Conservation (phyloP, 1,140 invertebrate species). For the Heliconius hermathena region DNA sequence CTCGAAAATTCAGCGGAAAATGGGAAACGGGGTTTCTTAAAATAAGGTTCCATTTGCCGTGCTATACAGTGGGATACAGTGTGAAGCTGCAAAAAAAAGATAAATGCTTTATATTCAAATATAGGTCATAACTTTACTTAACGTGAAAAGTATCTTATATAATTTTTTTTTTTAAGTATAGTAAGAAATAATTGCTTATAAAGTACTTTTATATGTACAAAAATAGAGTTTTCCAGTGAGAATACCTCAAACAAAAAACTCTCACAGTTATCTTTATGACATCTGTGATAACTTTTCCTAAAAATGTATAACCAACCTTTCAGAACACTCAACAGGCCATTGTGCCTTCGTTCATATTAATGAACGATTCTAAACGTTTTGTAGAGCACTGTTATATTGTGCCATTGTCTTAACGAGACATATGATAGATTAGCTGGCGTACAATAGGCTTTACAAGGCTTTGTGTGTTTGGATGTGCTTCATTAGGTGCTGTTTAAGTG, state of each 20-base stretch:
- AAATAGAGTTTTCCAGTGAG: too few relatives aligned
- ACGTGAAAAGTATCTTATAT: too few relatives aligned
- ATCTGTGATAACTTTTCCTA: neutral
- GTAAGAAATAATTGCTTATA: too few relatives aligned
- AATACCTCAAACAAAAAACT: neutral
- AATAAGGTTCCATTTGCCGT: too few relatives aligned
- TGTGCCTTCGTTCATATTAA: slow-evolving; percentile 9
- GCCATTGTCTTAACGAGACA: slow-evolving; percentile 19
- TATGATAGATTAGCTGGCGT: slow-evolving; percentile 17
- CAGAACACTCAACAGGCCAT: neutral
- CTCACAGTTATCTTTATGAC: neutral
- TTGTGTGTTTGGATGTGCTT: slow-evolving; percentile 5
- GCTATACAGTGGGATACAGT: too few relatives aligned
- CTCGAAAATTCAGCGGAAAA: too few relatives aligned
- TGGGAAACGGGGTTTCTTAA: too few relatives aligned
- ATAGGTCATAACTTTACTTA: too few relatives aligned
- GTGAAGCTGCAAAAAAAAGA: too few relatives aligned
- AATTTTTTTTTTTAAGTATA: too few relatives aligned
- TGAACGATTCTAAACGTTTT: slow-evolving; percentile 7
- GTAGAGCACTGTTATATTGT: slow-evolving; percentile 21
- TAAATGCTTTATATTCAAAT: too few relatives aligned
- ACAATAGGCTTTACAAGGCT: slow-evolving; percentile 11
- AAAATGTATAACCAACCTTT: slow-evolving; percentile 16
- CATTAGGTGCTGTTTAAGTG: slow-evolving; percentile 13
- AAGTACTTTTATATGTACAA: too few relatives aligned